Base-by-base conservation (phyloP, 1,140 invertebrate species). In the Bombus affinis region DNA sequence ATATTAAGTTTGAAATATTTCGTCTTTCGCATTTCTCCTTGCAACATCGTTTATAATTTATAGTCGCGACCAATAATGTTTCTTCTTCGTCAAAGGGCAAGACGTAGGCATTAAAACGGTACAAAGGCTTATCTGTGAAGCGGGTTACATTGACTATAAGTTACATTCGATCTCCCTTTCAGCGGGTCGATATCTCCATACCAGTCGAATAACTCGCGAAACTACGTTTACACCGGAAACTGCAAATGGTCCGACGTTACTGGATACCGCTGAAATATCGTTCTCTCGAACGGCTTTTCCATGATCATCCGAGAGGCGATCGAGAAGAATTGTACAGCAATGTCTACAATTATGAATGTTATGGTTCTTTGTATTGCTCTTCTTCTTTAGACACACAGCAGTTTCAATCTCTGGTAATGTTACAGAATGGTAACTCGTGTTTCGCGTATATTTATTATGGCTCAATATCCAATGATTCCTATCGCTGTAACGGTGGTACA, bases 241-340 rank as follows among this genome's bases (percentile, higher is more conserved):
- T 68, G 72, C 71, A 84, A 71, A 87, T 59, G 62, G 39, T 35
- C 39, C 68, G 2, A 71, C 62, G 77, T 85, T 79, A 85, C 84
- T 85, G 59, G 76, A 87, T 87, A 81, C 78, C 78, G 73, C 47
- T 62, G 37, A 72, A 72, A 70, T 72, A 81, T 79, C 86, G 82
- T 86, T 42, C 57, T 32, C 32, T 15, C 66, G 37, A 86, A 84
- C 47, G 70, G 76, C 75, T 47, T 74, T 32, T 39, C 71, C 37
- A 53, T 42, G 66, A 83, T 72, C 81, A 32, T 66, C 44, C 35
- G 37, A 28, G 42, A 39, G 9, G 5, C 32, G 35, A 12, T 35
- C n/a, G 57, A 80, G 42, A 79, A 85, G 22, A 59, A 76, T 37
- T 37, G 74, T 53, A 35, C 76, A 39, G 35, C 57, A 39, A 77